Evolutionary conservation across 2,888 invertebrate genomes (phyloP), one percentile per base, ranked within the genome.

Genomic region (Nephrocerus scutellatus): DNA sequence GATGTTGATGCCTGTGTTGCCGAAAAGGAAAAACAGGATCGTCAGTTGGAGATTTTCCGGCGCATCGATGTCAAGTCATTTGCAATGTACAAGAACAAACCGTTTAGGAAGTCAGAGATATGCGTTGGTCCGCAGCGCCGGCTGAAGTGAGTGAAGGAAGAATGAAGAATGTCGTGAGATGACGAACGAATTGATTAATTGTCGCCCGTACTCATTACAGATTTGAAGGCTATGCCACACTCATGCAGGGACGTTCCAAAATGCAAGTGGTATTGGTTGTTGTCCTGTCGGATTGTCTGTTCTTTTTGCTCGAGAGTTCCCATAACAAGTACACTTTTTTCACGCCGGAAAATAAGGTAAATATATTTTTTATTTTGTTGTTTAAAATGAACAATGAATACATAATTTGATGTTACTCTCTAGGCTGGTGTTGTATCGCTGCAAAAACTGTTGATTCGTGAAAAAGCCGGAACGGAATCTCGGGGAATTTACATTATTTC

Each of bases 1-100:
- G 87, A 88, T 64, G 91, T 96, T 0, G 87, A 96, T 66, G 84
- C 87, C 20, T 85, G 91, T 62, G 93, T 96, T 19, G 93, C 90
- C 0, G 86, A 90, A 38, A 89, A 90, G 54, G 91, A 93, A 62
- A 77, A 88, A 39, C 85, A 89, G 53, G 86, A 89, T 62, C 73
- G 91, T 10, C 87, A 95, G 58, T 66, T 90, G 48, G 92, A 95
- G 65, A 91, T 96, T 50, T 93, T 90, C 69, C 83, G 88, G 60
- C 76, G 84, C 49, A 86, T 96, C 52, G 96, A 96, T 66, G 84
- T 89, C 5, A 91, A 95, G 66, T 91, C 93, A 0, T 89, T 84
- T 59, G 84, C 88, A 2, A 79, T 82, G 47, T 84, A 84, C 65
- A 75, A 84, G 47, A 83, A 79, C n/a, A 76, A 79, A 48, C 92